Base-by-base conservation (phyloP, 2,797 vertebrate genomes). In the Pelochelys cantorii region DNA sequence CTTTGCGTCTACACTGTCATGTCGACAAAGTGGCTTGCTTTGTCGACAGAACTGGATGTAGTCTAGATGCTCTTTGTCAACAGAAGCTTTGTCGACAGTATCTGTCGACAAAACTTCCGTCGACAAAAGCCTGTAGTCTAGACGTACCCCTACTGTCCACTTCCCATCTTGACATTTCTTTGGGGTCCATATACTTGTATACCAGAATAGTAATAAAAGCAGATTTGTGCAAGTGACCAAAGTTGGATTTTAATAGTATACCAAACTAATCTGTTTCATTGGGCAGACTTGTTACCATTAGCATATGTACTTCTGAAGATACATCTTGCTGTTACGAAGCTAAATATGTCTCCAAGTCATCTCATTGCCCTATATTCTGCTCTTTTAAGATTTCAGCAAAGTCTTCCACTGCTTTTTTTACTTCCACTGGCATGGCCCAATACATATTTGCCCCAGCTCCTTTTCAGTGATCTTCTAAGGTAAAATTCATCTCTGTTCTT, bases 381-480 rank as follows among this genome's bases (percentile, higher is more conserved):
- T 37, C n/a, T 22, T 71, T 71, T 34, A 71, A 71, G 68, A 71
- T 37, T 71, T 11, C 5, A 12, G 5, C 22, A 17, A 68, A 65
- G 52, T 53, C 0, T n/a, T 85, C n/a, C 22, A 20, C 0, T 37
- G 13, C 7, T 31, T 1, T 53, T 94, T 90, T 92, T 0, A 71
- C n/a, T 14, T 71, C 83, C 12, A 23, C 82, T 59, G 59, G 55
- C 1, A 7, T 53, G 10, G 11, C 3, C 7, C 78, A 93, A 78
- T 1, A 0, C 0, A 78, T n/a, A n/a, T 13, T n/a, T 65, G 31
- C 8, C 62, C 42, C 31, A n/a, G 17, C 1, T 4, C 48, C 27
- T 81, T 84, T 2, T 1, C 9, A 37, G 0, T 23, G 3, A 17
- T 13, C 75, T 82, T 90, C 87, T 18, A 56, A 9, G 5, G 2